Conservation (phyloP, 53 echinoderm and acorn worm genomes). For the Paelopatides confundens region DNA sequence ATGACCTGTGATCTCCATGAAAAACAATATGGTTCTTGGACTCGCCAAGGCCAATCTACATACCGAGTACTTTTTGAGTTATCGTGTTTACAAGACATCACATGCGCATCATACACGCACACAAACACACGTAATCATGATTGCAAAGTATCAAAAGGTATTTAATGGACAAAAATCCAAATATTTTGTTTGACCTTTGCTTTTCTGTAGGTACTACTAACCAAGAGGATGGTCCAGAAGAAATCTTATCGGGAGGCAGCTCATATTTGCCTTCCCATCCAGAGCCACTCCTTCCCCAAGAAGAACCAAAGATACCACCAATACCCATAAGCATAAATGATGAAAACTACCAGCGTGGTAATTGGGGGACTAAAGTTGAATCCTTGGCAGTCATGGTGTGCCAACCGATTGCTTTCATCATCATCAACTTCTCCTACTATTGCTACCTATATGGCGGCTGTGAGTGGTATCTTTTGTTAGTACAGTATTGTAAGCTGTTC, state of each 20-base stretch:
- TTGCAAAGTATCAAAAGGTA: no score
- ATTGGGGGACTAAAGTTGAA: conserved; percentile 72
- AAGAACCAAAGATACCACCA: conserved; percentile 45
- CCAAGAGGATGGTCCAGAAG: background rate
- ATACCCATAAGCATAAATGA: conserved; percentile 64
- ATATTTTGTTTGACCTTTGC: background rate
- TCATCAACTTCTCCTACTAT: background rate
- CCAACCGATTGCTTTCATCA: background rate
- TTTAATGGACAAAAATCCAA: background rate
- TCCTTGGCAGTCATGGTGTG: conserved; percentile 63
- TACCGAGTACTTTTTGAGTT: no score
- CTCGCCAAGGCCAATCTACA: no score
- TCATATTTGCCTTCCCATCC: conserved; percentile 47
- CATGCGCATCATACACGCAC: no score
- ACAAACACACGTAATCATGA: no score
- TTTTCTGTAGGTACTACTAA: background rate
- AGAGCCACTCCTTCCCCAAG: conserved; percentile 19
- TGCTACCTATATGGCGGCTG: conserved; percentile 27
- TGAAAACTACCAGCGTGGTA: conserved; percentile 65
- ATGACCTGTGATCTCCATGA: no score
- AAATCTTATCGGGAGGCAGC: background rate
- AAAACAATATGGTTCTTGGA: no score
- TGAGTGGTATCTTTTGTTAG: background rate
- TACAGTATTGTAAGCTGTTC: no score
- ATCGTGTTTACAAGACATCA: no score